These are phyloP conservation scores for honey bee (Apis mellifera) DNA, from an alignment of 1,140 invertebrate species.

Conservation along the genomic window DNA sequence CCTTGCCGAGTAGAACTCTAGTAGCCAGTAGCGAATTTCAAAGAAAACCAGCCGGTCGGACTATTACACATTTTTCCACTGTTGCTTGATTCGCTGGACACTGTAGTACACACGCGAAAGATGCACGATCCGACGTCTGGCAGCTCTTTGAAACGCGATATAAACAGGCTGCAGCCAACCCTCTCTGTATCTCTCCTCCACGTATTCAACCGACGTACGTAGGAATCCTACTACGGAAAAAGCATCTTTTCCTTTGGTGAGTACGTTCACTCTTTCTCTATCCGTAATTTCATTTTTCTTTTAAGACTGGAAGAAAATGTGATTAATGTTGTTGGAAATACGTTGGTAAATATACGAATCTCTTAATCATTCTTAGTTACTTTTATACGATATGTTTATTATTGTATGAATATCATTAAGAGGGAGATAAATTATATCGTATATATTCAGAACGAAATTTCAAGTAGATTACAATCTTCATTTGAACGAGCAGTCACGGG, in stretches of 20 bases:
- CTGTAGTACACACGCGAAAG: constrained; percentile 26
- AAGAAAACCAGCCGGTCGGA: constrained; percentile 26
- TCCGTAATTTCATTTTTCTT: not conserved
- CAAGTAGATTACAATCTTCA: too few species aligned
- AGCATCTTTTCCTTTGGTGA: not conserved
- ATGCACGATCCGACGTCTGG: not conserved
- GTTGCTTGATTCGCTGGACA: constrained; percentile 21
- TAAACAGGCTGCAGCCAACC: constrained; percentile 29
- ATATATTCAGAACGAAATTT: too few species aligned
- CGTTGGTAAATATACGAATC: too few species aligned
- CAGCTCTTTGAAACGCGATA: constrained; percentile 55
- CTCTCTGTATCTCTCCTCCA: constrained; percentile 13
- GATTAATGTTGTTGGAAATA: not conserved
- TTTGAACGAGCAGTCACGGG: too few species aligned
- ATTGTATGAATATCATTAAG: too few species aligned
- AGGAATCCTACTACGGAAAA: constrained; percentile 11
- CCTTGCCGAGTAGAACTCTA: not conserved
- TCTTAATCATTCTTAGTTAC: too few species aligned
- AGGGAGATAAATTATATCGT: too few species aligned
- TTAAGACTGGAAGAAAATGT: too few species aligned
- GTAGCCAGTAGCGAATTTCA: constrained; percentile 48
- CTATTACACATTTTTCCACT: constrained; percentile 43
- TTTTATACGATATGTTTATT: too few species aligned
- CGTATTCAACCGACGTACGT: constrained; percentile 42
- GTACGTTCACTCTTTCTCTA: not conserved